A percentile compares a stretch with the other conserved stretches of the same genome.
Evolutionary conservation across 2,797 vertebrate genomes (phyloP).

Genomic region (Antrozous pallidus): DNA sequence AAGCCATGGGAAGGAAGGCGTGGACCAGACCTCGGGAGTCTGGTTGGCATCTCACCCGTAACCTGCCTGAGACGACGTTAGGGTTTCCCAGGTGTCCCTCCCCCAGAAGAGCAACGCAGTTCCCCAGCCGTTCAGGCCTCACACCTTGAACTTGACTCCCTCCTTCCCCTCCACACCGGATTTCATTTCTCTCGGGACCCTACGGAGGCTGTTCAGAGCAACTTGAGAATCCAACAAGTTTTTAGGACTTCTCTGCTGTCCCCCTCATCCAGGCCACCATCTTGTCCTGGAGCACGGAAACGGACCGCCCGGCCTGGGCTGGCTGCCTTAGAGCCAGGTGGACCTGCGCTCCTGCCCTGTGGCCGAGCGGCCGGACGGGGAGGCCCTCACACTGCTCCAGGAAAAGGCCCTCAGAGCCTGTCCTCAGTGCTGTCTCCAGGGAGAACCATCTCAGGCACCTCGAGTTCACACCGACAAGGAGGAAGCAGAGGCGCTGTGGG

Average conservation of each 20-base stretch:
- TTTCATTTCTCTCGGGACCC: not conserved
- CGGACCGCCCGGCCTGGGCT: not conserved
- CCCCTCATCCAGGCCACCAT: not conserved
- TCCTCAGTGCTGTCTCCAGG: not conserved
- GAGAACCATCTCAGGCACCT: not conserved
- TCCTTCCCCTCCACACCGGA: accelerated
- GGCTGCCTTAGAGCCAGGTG: accelerated
- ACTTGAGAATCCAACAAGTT: not conserved
- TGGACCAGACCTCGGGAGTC: not conserved
- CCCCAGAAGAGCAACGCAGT: accelerated
- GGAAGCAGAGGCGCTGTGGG: accelerated
- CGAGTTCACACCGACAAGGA: accelerated
- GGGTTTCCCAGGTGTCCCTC: not conserved
- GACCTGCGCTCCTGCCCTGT: accelerated
- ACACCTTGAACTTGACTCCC: not conserved
- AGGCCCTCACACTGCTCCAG: not conserved
- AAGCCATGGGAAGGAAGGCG: not conserved
- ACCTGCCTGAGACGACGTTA: not conserved
- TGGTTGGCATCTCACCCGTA: not conserved
- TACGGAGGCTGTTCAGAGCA: not conserved
- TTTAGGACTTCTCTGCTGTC: not conserved
- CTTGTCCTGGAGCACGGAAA: not conserved
- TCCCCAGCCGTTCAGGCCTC: not conserved
- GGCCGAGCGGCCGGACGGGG: not conserved
- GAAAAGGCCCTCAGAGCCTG: not conserved